Conservation (phyloP, 2,888 invertebrate genomes). For the Tuta absoluta region DNA sequence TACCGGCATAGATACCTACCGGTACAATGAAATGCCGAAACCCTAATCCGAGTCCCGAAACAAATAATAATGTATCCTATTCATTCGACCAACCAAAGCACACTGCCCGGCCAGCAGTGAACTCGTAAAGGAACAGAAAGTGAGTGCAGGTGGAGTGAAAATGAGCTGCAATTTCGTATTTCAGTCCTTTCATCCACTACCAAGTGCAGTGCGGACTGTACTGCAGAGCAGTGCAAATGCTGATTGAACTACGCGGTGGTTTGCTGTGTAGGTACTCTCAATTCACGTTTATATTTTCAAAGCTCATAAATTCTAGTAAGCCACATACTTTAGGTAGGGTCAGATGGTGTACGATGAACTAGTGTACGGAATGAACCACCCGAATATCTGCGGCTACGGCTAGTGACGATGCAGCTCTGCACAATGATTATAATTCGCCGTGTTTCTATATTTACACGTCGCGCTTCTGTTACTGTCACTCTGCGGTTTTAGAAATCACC, state of each 20-base stretch:
- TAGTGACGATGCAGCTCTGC: too few species aligned
- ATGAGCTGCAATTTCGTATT: neutral
- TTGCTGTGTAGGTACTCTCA: neutral
- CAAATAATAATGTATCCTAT: slow-evolving; percentile 6
- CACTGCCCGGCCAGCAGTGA: neutral
- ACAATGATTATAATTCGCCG: too few species aligned
- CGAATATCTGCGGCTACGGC: too few species aligned
- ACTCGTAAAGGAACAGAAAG: neutral
- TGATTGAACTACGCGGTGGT: slow-evolving; percentile 3
- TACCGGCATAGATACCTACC: too few species aligned
- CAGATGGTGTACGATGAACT: too few species aligned
- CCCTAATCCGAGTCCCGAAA: neutral
- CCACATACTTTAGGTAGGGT: neutral
- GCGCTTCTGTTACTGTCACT: too few species aligned
- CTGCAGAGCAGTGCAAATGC: neutral
- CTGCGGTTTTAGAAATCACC: too few species aligned
- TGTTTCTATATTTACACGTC: too few species aligned
- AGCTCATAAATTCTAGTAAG: neutral
- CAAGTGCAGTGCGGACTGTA: neutral
- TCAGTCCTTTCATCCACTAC: slow-evolving; percentile 8
- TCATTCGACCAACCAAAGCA: neutral
- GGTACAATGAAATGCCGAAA: neutral
- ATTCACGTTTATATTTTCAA: neutral
- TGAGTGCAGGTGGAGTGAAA: neutral
- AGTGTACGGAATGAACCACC: too few species aligned